These are phyloP conservation scores for Holothuria leucospilota DNA, from an alignment of 53 echinoderm and acorn worm species.

Conservation along the genomic window DNA sequence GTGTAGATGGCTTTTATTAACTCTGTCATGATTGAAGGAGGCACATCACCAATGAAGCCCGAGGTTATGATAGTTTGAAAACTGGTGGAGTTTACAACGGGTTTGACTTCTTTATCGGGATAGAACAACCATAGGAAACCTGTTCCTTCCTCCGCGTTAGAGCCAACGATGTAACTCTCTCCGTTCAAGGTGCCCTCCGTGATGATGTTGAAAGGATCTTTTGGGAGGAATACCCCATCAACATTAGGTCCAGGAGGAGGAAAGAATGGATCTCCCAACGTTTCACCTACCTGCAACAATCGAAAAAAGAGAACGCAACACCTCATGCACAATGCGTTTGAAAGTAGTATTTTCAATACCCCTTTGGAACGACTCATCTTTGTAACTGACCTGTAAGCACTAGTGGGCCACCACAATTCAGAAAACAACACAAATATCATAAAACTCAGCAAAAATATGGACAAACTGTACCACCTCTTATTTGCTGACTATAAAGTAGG, in stretches of 20 bases:
- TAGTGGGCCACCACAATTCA: too few species aligned
- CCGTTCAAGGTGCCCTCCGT: constrained; percentile 36
- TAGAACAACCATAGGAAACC: constrained; percentile 37
- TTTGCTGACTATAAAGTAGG: too few species aligned
- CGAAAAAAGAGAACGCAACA: too few species aligned
- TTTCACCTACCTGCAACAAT: constrained; percentile 35
- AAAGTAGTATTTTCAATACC: too few species aligned
- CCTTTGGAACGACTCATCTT: too few species aligned
- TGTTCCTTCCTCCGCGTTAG: constrained; percentile 62
- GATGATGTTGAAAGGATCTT: constrained; percentile 25
- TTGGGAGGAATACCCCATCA: constrained; percentile 44
- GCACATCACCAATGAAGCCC: background rate
- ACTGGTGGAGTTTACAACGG: constrained; percentile 8
- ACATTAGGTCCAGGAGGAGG: constrained; percentile 49
- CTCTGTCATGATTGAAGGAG: background rate
- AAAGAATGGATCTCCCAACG: constrained; percentile 3
- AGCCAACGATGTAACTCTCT: constrained; percentile 52
- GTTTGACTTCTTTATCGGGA: constrained; percentile 37
- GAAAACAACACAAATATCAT: too few species aligned
- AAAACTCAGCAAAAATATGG: too few species aligned
- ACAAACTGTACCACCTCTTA: too few species aligned
- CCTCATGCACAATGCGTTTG: too few species aligned
- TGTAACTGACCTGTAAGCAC: too few species aligned
- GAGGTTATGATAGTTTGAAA: background rate
- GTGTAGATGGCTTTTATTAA: background rate